Percentiles rank a stretch among this genome's conserved stretches.
These are phyloP conservation scores for Xestia sexstrigata DNA, from an alignment of 2,888 invertebrate species.

Conservation along the genomic window DNA sequence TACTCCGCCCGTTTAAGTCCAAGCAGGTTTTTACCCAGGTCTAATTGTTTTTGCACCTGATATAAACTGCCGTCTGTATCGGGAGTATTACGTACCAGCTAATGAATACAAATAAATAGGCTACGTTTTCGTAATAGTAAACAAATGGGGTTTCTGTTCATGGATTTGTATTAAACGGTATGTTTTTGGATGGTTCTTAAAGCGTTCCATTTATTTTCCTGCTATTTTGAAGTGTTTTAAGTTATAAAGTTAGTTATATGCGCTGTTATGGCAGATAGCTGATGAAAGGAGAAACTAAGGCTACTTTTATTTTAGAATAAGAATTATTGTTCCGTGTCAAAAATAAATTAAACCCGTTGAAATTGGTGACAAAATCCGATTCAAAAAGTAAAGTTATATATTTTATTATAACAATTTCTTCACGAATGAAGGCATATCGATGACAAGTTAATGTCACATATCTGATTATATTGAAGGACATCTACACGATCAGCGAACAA, in stretches of 20 bases:
- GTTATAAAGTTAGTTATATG: too few relatives aligned
- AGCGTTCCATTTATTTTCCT: neutral
- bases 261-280: too few relatives aligned
- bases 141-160: slow-evolving; percentile 17
- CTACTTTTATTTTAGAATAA: too few relatives aligned
- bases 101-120: slow-evolving; percentile 57
- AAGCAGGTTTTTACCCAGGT: slow-evolving; percentile 51
- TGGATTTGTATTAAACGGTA: neutral
- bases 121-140: slow-evolving; percentile 45
- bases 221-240: neutral
- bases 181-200: neutral
- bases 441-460: neutral
- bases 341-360: too few relatives aligned
- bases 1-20: slow-evolving; percentile 46
- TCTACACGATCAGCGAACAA: slow-evolving; percentile 16
- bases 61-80: slow-evolving; percentile 43
- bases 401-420: too few relatives aligned
- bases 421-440: too few relatives aligned
- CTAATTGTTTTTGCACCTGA: slow-evolving; percentile 62
- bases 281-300: too few relatives aligned
- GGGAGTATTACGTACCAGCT: slow-evolving; percentile 43
- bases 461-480: slow-evolving; percentile 29
- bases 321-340: too few relatives aligned
- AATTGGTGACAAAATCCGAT: too few relatives aligned
- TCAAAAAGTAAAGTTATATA: too few relatives aligned